Percentiles rank a stretch among this genome's conserved stretches.
These are phyloP conservation scores for Manis pentadactyla DNA, from an alignment of 2,797 vertebrate genomes.

Conservation along the genomic window DNA sequence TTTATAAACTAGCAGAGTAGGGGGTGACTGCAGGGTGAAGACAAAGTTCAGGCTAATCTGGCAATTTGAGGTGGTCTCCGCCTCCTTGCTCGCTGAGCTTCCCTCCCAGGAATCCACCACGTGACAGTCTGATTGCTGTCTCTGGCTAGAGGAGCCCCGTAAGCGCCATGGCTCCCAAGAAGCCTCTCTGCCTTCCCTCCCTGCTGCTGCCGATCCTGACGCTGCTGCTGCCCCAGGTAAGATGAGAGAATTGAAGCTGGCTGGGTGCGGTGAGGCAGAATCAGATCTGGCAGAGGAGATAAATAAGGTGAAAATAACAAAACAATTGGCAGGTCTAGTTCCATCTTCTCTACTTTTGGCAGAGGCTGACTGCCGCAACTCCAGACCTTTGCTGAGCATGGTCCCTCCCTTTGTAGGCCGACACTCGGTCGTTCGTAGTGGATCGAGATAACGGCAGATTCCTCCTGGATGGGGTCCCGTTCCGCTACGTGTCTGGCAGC, in stretches of 20 bases:
- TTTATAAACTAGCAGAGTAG: neutral
- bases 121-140: slow-evolving; percentile 44
- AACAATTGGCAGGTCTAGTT: neutral
- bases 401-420: slow-evolving; percentile 64
- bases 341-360: neutral
- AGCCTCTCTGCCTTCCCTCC: neutral
- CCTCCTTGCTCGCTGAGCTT: slow-evolving; percentile 62
- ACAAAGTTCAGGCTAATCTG: slow-evolving; percentile 7
- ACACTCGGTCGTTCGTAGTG: slow-evolving; percentile 90
- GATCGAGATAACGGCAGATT: slow-evolving; percentile 92
- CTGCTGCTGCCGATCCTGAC: slow-evolving; percentile 46
- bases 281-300: neutral
- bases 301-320: neutral
- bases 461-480: slow-evolving; percentile 92
- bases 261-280: neutral
- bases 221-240: slow-evolving; percentile 66
- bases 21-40: neutral
- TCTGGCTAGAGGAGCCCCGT: neutral
- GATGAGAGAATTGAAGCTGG: neutral
- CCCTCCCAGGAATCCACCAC: slow-evolving; percentile 71
- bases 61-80: slow-evolving; percentile 70
- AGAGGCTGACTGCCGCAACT: neutral
- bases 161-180: slow-evolving; percentile 50
- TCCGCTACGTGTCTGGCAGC: slow-evolving; percentile 96
- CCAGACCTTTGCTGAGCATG: neutral